Evolutionary conservation across 2,113 vertebrate species (phyloP).

Genomic region (Danionella cerebrum): DNA sequence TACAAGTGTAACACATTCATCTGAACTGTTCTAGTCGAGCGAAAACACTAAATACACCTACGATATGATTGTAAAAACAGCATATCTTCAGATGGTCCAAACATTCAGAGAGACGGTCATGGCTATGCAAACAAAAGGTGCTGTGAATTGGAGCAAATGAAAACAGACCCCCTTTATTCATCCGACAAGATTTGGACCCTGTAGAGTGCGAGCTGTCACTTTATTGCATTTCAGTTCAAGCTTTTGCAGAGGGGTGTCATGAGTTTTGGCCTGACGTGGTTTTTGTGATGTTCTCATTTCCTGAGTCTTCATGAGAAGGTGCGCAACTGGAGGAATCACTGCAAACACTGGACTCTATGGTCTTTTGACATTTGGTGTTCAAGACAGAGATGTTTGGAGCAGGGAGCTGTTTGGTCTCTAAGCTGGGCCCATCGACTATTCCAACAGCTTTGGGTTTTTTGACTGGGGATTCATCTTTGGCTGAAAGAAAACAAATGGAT

Average conservation of each 20-base stretch:
- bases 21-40: background rate
- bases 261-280: background rate
- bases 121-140: background rate
- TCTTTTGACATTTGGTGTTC: background rate
- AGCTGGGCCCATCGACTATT: background rate
- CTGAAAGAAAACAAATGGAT: conserved; percentile 38
- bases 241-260: background rate
- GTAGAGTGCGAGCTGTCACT: too few relatives aligned
- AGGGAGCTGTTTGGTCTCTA: background rate
- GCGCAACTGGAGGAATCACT: background rate
- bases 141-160: too few relatives aligned
- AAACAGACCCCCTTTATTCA: too few relatives aligned
- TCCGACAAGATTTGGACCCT: too few relatives aligned
- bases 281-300: background rate
- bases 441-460: background rate
- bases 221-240: background rate
- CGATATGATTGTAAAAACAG: background rate
- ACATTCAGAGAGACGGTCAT: background rate
- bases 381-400: conserved; percentile 44
- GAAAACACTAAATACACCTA: background rate
- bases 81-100: background rate
- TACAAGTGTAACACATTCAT: conserved; percentile 3
- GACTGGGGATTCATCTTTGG: conserved; percentile 17
- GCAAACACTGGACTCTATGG: background rate
- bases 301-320: background rate